Percentiles rank a stretch among this genome's conserved stretches.
Evolutionary conservation across 1,140 invertebrate genomes (phyloP).

Genomic region (Ips nitidus): DNA sequence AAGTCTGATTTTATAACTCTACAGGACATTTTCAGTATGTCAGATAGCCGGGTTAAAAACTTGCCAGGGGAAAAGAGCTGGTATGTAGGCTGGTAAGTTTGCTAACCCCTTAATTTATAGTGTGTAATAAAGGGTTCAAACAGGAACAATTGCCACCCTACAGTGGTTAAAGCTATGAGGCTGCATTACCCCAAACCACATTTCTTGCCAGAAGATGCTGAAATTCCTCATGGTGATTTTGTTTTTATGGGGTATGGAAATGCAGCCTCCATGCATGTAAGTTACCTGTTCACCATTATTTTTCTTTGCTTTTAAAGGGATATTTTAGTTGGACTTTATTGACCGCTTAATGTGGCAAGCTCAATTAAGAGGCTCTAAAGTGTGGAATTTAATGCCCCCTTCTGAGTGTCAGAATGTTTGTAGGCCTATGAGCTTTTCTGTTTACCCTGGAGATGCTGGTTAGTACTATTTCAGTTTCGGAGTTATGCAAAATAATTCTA

Average conservation of each 20-base stretch:
- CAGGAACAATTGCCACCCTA: constrained; percentile 85
- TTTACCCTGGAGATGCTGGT: constrained; percentile 86
- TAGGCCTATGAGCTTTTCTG: constrained; percentile 70
- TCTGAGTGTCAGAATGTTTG: constrained; percentile 87
- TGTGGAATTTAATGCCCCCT: constrained; percentile 81
- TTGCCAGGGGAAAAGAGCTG: constrained; percentile 67
- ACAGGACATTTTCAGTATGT: constrained; percentile 78
- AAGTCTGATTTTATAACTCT: constrained; percentile 80
- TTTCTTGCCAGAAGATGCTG: constrained; percentile 86
- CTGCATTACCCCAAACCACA: constrained; percentile 80
- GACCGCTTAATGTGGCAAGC: constrained; percentile 92
- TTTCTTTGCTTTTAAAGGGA: constrained; percentile 1
- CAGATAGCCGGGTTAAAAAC: constrained; percentile 64
- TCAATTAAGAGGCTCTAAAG: constrained; percentile 83
- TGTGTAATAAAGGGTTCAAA: background rate
- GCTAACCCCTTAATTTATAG: constrained; percentile 7
- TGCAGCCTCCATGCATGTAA: constrained; percentile 91
- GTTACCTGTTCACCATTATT: constrained; percentile 43
- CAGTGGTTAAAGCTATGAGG: constrained; percentile 72
- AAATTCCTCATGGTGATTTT: constrained; percentile 87
- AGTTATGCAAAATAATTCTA: constrained; percentile 15
- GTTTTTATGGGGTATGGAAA: constrained; percentile 92
- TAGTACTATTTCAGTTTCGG: constrained; percentile 46
- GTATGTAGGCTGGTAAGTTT: constrained; percentile 89
- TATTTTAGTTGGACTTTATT: constrained; percentile 84